phyloP scores from a whole-genome alignment of 2,113 vertebrate genomes.

The Trinectes maculatus region DNA sequence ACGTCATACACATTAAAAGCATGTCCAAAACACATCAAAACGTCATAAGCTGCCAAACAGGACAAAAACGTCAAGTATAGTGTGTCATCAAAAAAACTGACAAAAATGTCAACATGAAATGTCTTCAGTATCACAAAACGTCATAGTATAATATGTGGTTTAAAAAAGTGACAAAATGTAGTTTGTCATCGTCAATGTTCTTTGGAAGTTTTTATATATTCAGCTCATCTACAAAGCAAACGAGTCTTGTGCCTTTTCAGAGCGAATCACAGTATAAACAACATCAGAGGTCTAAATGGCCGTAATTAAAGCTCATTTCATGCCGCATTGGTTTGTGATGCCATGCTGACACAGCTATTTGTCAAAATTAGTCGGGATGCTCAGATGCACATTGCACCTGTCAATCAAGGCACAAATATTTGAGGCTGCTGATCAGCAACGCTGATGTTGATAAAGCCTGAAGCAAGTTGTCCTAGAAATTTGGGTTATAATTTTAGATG shows the following conservation, averaged over 20 bases:
- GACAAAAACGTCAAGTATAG: too few relatives aligned
- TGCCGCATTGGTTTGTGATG: conserved; percentile 24
- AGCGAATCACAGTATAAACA: conserved; percentile 11
- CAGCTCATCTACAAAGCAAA: conserved; percentile 11
- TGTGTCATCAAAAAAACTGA: too few relatives aligned
- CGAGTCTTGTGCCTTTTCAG: neutral
- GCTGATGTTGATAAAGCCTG: neutral
- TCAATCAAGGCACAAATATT: conserved; percentile 25
- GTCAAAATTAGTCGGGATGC: conserved; percentile 40
- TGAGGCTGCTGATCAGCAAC: neutral
- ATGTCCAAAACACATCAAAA: too few relatives aligned
- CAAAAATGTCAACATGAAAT: too few relatives aligned
- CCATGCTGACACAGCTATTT: conserved; percentile 18
- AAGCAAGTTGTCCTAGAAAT: neutral
- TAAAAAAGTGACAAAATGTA: too few relatives aligned
- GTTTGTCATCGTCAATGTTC: neutral
- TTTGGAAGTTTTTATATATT: too few relatives aligned
- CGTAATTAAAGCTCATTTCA: conserved; percentile 65
- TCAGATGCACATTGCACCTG: conserved; percentile 28
- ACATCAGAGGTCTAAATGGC: conserved; percentile 26
- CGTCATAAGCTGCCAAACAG: too few relatives aligned
- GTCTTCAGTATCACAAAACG: too few relatives aligned
- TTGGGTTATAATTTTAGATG: neutral
- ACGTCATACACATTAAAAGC: too few relatives aligned
- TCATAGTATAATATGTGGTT: too few relatives aligned